Evolutionary conservation across 2,113 vertebrate genomes (phyloP).

Genomic region (Gallinago media): DNA sequence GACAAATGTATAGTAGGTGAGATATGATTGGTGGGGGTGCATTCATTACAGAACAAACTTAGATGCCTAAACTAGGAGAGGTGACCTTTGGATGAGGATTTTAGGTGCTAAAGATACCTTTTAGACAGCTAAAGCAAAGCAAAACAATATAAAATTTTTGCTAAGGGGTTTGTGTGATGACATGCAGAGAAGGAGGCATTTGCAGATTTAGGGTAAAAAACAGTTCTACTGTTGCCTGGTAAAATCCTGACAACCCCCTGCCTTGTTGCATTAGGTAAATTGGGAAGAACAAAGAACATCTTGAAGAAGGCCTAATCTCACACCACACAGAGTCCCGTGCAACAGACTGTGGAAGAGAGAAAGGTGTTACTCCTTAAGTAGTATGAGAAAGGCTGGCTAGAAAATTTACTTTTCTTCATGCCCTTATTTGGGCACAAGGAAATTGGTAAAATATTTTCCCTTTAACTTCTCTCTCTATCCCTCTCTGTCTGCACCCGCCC

Average conservation of each 20-base stretch:
- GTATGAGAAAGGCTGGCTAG: neutral
- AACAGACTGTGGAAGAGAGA: neutral
- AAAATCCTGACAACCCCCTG: slow-evolving; percentile 6
- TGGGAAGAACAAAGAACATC: neutral
- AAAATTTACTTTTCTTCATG: neutral
- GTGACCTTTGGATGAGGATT: neutral
- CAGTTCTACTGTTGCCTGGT: neutral
- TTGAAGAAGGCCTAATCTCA: slow-evolving; percentile 1
- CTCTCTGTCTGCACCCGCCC: neutral
- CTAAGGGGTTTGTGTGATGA: neutral
- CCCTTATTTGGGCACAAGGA: neutral
- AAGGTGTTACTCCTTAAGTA: neutral
- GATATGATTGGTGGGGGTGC: neutral
- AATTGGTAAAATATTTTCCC: neutral
- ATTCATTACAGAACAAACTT: neutral
- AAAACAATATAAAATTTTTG: neutral
- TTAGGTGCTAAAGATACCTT: neutral
- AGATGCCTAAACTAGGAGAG: neutral
- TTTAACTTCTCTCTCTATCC: neutral
- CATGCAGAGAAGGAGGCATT: neutral
- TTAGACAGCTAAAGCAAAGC: neutral
- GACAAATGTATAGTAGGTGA: neutral
- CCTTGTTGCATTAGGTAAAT: neutral
- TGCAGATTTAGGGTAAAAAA: neutral
- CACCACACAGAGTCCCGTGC: neutral